Evolutionary conservation across 2,113 vertebrate genomes (phyloP), one percentile per base, ranked within the genome.

Genomic region (Cephalopholis sonnerati): DNA sequence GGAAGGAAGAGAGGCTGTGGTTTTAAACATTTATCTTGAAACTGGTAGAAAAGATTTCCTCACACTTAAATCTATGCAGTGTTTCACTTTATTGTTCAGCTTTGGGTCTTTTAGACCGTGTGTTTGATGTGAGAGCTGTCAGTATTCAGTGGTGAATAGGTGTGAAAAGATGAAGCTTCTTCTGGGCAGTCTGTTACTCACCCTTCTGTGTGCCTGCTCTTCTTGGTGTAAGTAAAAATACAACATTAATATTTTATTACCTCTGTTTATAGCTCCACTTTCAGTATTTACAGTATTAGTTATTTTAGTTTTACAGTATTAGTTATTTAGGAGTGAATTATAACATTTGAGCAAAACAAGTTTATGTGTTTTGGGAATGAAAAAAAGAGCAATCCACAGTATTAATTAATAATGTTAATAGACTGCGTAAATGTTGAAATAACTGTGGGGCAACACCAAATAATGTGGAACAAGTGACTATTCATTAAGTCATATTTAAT

Each of bases 151-250:
- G 17, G 0, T 3, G 58, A 62, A 79, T 36, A 44, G 5, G 2
- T 39, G 25, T 54, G 24, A 12, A 79, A 84, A 54, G 75, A 92
- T 93, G 90, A 90, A 84, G 81, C 62, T 83, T 50, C 76, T 89
- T 0, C 83, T 90, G 27, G 78, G 72, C 69, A 59, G 79, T 0
- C 44, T 92, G 29, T 62, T 90, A 1, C 39, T 90, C 0, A 39
- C 61, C 10, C 87, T 72, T 20, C 51, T 91, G 9, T 63, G 71
- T 1, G 22, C 54, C 1, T 48, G 50, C 0, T 70, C 82, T 13
- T 81, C 85, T 5, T 71, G 87, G 84, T 81, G 91, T 92, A 64
- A 91, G 91, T 91, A 62, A 6, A 71, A 84, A 29, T n/a, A 13
- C 1, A 24, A 44, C 10, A 12, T 3, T 44, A 12, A 12, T 12